Percentiles rank a stretch among this genome's conserved stretches.
These are phyloP conservation scores for Drosophila repletoides DNA, from an alignment of 1,140 invertebrate genomes.

Conservation along the genomic window DNA sequence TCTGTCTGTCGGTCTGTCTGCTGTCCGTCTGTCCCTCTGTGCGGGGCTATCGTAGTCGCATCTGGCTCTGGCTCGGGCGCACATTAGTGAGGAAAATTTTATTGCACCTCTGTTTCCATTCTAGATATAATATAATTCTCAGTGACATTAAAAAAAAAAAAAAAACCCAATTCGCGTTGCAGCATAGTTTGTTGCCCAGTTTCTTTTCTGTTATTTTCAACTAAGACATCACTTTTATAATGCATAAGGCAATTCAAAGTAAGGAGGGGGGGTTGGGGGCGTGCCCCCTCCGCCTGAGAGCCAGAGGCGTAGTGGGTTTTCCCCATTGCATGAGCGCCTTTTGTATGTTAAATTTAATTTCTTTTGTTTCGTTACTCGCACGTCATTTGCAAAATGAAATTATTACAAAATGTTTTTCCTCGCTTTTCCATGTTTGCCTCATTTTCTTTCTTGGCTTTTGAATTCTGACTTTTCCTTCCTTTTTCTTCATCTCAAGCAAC, in stretches of 20 bases:
- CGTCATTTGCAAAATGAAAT: slow-evolving; percentile 82
- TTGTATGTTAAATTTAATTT: slow-evolving; percentile 81
- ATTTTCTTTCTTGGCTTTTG: slow-evolving; percentile 52
- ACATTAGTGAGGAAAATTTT: slow-evolving; percentile 77
- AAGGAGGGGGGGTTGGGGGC: too few species aligned
- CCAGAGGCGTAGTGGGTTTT: slow-evolving; percentile 17
- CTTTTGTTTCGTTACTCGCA: slow-evolving; percentile 81
- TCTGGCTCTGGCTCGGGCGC: slow-evolving; percentile 33
- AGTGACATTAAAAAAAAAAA: slow-evolving; percentile 60
- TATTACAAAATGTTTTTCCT: slow-evolving; percentile 75
- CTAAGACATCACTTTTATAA: slow-evolving; percentile 70
- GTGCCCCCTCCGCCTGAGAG: background rate
- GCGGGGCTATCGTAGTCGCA: slow-evolving; percentile 47
- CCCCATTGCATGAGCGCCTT: slow-evolving; percentile 51
- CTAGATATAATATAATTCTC: slow-evolving; percentile 59
- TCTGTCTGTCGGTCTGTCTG: slow-evolving; percentile 10
- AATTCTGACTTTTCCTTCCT: slow-evolving; percentile 30
- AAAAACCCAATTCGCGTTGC: slow-evolving; percentile 61
- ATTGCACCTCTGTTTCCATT: slow-evolving; percentile 68
- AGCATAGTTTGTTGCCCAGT: slow-evolving; percentile 56
- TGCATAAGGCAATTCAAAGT: slow-evolving; percentile 72
- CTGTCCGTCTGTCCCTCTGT: slow-evolving; percentile 41
- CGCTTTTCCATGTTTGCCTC: slow-evolving; percentile 32
- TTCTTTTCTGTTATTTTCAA: slow-evolving; percentile 10
- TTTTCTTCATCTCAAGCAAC: slow-evolving; percentile 48